Evolutionary conservation across 2,888 invertebrate species (phyloP), one percentile per base, ranked within the genome.

Genomic region (Aphidius colemani): DNA sequence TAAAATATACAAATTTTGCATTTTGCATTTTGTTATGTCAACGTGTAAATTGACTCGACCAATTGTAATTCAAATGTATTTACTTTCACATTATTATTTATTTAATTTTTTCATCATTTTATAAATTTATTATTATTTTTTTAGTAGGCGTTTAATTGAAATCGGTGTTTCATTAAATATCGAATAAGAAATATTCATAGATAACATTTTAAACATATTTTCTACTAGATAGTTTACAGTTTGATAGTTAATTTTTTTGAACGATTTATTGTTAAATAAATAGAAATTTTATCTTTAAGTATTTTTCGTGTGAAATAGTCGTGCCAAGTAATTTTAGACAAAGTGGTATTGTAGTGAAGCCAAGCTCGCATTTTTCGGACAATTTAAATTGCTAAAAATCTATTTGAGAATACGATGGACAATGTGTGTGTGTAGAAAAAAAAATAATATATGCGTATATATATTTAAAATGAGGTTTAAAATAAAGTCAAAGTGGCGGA

Each of bases 371-470:
- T 64, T 55, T 67, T 61, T 60, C 62, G 55, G 18, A 62, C 63
- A 53, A 49, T 13, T 59, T 59, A 50, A 59, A 41, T 30, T 11
- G 49, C 60, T 65, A 58, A 48, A 68, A 68, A 65, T 70, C 70
- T 69, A 69, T 69, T 70, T 69, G 60, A 66, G 69, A 66, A 59
- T 39, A n/a, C 50, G 11, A 30, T 51, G 39, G 40, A 44, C 10
- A 7, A 45, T 48, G 11, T 30, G 58, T 48, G 11, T 30, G 58
- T 39, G 48, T 9, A 48, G 3, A 11, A 50, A 18, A 18, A 50
- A 18, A 11, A 18, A 8, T 50, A 9, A 51, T 53, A 44, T 51
- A 44, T 44, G 53, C 41, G 44, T 40, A 63, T 48, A 63, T 48
- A 45, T 59, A 44, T 13, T 46, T 13, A 41, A 18, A 45, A 53